These are phyloP conservation scores for Musca vetustissima DNA, from an alignment of 1,140 invertebrate species.

Conservation along the genomic window DNA sequence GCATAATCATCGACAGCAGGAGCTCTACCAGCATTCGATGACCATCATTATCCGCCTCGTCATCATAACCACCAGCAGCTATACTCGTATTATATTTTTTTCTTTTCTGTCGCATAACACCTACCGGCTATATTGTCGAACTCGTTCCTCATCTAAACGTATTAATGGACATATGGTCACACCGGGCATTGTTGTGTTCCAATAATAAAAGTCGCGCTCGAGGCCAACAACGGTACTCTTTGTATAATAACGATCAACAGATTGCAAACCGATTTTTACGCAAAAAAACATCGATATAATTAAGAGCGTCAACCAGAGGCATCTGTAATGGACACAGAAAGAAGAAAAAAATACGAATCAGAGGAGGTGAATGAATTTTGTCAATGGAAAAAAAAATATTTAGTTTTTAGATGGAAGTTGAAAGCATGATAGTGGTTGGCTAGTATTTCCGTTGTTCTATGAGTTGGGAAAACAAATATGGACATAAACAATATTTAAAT, in stretches of 20 bases:
- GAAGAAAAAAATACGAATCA: background rate
- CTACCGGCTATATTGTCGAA: constrained; percentile 56
- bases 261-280: constrained; percentile 40
- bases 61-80: too few relatives aligned
- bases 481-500: too few relatives aligned
- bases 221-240: constrained; percentile 66
- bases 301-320: constrained; percentile 42
- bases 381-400: too few relatives aligned
- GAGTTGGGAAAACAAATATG: too few relatives aligned
- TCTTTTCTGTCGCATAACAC: constrained; percentile 17
- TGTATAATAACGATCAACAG: constrained; percentile 43
- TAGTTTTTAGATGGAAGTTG: background rate
- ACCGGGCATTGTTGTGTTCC: constrained; percentile 68
- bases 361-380: too few relatives aligned
- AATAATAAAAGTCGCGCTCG: constrained; percentile 68
- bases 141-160: constrained; percentile 55
- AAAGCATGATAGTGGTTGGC: too few relatives aligned
- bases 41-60: too few relatives aligned
- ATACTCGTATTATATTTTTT: too few relatives aligned
- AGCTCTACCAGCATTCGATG: too few relatives aligned
- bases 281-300: constrained; percentile 39
- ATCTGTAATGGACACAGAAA: constrained; percentile 27
- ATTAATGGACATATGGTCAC: constrained; percentile 59
- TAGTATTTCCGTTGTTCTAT: too few relatives aligned
- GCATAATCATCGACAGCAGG: too few relatives aligned